phyloP scores from a whole-genome alignment of 2,888 invertebrate genomes.

The Stramonita haemastoma region DNA sequence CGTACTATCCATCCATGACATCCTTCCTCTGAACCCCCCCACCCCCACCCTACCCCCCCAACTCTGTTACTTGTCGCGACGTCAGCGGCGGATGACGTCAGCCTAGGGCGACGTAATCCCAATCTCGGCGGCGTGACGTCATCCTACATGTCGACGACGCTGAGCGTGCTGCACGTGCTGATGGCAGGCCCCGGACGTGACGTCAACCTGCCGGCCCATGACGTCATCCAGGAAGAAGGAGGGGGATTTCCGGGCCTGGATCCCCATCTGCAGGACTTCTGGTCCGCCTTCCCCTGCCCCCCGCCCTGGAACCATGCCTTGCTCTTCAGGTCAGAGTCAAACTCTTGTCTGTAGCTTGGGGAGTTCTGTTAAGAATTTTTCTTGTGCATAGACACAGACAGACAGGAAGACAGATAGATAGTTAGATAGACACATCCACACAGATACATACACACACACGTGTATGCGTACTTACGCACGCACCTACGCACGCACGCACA shows the following conservation, averaged over 20 bases:
- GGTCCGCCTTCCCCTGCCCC: constrained; percentile 58
- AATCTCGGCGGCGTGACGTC: not conserved
- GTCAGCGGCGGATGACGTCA: constrained; percentile 9
- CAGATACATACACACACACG: no score
- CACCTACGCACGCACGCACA: no score
- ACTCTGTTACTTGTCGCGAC: not conserved
- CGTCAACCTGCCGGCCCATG: constrained; percentile 37
- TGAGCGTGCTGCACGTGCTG: constrained; percentile 39
- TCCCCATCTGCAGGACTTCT: constrained; percentile 52
- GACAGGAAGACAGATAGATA: no score
- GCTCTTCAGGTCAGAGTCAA: constrained; percentile 46
- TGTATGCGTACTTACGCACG: no score
- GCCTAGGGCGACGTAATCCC: not conserved
- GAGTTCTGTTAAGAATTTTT: no score
- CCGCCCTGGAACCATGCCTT: constrained; percentile 58
- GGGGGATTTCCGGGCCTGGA: constrained; percentile 41
- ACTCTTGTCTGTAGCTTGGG: no score
- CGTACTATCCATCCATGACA: not conserved
- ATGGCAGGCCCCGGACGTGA: constrained; percentile 41
- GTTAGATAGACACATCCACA: no score
- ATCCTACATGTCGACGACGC: constrained; percentile 39
- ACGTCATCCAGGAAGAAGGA: constrained; percentile 18
- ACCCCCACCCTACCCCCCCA: not conserved
- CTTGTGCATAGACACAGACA: no score
- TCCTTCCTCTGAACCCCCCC: not conserved